phyloP scores from a whole-genome alignment of 2,888 invertebrate genomes.

The Dolomedes plantarius region DNA sequence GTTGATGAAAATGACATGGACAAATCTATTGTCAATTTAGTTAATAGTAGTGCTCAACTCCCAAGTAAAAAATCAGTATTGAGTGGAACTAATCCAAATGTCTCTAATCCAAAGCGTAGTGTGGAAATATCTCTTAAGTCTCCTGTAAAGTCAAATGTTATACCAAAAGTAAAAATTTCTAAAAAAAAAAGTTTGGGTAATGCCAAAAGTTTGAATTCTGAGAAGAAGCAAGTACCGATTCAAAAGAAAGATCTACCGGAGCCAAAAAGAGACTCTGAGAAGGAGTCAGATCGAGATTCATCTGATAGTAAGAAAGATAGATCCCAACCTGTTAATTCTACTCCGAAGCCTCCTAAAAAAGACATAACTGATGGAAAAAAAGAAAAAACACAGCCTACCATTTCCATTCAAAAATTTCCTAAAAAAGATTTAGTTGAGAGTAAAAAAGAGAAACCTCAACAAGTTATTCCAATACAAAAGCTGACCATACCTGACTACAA shows the following conservation, averaged over 20 bases:
- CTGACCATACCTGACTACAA: slow-evolving; percentile 30
- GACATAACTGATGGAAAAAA: not conserved
- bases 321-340: no score
- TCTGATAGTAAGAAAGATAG: not conserved
- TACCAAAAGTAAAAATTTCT: slow-evolving; percentile 34
- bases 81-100: no score
- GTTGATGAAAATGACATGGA: slow-evolving; percentile 41
- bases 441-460: slow-evolving; percentile 27
- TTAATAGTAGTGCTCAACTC: not conserved
- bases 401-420: not conserved
- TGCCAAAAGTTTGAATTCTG: not conserved
- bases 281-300: not conserved
- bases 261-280: not conserved
- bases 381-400: not conserved
- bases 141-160: not conserved
- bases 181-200: slow-evolving; percentile 17
- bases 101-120: not conserved
- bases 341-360: not conserved
- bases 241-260: slow-evolving; percentile 15
- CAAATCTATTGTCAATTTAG: slow-evolving; percentile 44
- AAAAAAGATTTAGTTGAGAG: not conserved
- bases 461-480: slow-evolving; percentile 29
- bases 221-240: not conserved
- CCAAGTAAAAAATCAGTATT: not conserved
- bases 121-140: slow-evolving; percentile 11